Conservation (phyloP, 2,888 invertebrate genomes). For the Rhagonycha fulva region DNA sequence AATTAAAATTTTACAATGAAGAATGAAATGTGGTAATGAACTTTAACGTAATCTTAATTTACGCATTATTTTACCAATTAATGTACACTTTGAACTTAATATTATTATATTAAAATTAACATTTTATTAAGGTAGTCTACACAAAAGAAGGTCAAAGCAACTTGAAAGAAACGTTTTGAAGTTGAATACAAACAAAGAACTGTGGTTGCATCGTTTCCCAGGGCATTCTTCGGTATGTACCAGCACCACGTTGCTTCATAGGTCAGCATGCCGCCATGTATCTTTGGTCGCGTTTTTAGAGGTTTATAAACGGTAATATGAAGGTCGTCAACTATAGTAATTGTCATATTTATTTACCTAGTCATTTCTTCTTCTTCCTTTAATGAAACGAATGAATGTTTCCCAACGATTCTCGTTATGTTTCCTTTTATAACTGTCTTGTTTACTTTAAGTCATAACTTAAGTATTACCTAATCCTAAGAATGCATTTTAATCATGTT, state of each 20-base stretch:
- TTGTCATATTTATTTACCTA: slow-evolving; percentile 17
- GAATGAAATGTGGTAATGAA: background rate
- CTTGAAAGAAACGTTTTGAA: slow-evolving; percentile 8
- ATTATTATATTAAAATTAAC: background rate
- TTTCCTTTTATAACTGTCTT: background rate
- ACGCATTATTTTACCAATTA: background rate
- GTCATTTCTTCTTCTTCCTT: slow-evolving; percentile 12
- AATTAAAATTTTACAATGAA: background rate
- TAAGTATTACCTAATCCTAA: background rate
- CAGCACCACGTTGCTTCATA: slow-evolving; percentile 31
- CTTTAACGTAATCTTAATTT: background rate
- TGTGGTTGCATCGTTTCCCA: slow-evolving; percentile 30
- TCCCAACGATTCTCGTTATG: background rate
- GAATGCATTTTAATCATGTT: background rate
- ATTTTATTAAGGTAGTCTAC: slow-evolving; percentile 8
- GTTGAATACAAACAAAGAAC: slow-evolving; percentile 18
- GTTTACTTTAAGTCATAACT: background rate
- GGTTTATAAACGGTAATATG: slow-evolving; percentile 30
- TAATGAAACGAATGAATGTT: background rate
- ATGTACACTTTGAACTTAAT: background rate
- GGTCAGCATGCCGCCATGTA: slow-evolving; percentile 32
- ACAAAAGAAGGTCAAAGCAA: slow-evolving; percentile 32
- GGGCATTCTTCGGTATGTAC: slow-evolving; percentile 35
- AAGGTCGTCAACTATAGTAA: slow-evolving; percentile 30
- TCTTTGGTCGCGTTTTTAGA: slow-evolving; percentile 26